Percentiles rank a stretch among this genome's conserved stretches.
Conservation (phyloP, 2,888 invertebrate genomes). For the Limulus polyphemus region DNA sequence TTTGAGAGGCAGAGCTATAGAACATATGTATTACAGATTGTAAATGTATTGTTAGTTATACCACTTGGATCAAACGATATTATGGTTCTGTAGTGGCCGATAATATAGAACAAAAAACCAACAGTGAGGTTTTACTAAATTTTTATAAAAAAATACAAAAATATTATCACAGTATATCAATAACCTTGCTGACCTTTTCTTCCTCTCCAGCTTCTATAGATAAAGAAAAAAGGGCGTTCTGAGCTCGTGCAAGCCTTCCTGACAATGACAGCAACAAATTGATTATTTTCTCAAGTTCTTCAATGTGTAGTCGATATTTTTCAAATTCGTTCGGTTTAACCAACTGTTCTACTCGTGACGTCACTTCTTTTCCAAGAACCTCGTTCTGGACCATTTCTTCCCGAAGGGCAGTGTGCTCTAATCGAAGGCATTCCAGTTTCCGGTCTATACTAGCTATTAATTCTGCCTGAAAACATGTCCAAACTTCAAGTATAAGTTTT, state of each 20-base stretch:
- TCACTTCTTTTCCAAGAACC: conserved; percentile 54
- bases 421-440: conserved; percentile 57
- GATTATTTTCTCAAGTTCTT: conserved; percentile 73
- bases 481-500: too few relatives aligned
- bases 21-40: too few relatives aligned
- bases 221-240: conserved; percentile 50
- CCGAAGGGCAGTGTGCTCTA: conserved; percentile 54
- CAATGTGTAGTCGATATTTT: conserved; percentile 55
- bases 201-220: conserved; percentile 30
- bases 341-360: conserved; percentile 45
- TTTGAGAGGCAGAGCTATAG: too few relatives aligned
- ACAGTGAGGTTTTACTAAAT: too few relatives aligned
- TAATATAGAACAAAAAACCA: too few relatives aligned
- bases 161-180: not conserved
- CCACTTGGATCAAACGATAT: too few relatives aligned
- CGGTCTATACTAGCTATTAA: conserved; percentile 57
- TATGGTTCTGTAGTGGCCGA: too few relatives aligned
- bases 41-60: too few relatives aligned
- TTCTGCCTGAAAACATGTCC: conserved; percentile 49
- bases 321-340: conserved; percentile 51
- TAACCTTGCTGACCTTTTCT: not conserved
- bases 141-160: too few relatives aligned
- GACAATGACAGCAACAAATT: conserved; percentile 64
- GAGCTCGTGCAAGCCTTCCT: conserved; percentile 61
- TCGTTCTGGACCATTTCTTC: conserved; percentile 63